Evolutionary conservation across 2,888 invertebrate species (phyloP), one percentile per base, ranked within the genome.

Genomic region (Tetanocera ferruginea): DNA sequence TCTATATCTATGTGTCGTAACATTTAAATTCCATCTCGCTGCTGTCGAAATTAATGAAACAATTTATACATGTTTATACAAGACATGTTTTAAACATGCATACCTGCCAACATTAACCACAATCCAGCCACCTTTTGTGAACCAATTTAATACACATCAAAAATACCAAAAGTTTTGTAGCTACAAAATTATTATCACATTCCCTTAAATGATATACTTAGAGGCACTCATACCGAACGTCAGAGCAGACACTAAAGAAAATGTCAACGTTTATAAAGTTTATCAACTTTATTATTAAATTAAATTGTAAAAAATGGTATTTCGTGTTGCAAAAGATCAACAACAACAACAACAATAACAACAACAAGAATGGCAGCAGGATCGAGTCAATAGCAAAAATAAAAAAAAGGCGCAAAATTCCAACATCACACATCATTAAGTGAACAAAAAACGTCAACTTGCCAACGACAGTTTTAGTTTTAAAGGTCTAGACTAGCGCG

Each of bases 371-470:
- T 9, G 57, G 34, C 52, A 71, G 57, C 71, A 43, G 43, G 43
- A 43, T 43, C 43, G 14, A 43, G 43, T 43, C 11, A 43, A 43
- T 43, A 43, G 43, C 11, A 14, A 43, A 43, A n/a, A n/a, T n/a
- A 43, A 52, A 81, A 80, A 71, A 72, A 78, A 74, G 77, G 79
- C 75, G 80, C 79, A 79, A 83, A 83, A 83, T 83, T 82, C 83
- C 83, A 81, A 79, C 80, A 83, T 83, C 82, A 82, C 83, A 83
- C 83, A 83, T 83, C 82, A 83, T 83, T 82, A 82, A 79, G 57
- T 78, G 73, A 34, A 69, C 77, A 82, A 81, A 82, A 82, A 83
- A 70, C 64, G 19, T 25, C 28, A 17, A 43, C 43, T 43, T 43
- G 43, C 11, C 43, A 43, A 43, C 11, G n/a, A 55, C 72, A 28